Evolutionary conservation across 2,113 vertebrate genomes (phyloP).

Genomic region (Microtus pennsylvanicus): DNA sequence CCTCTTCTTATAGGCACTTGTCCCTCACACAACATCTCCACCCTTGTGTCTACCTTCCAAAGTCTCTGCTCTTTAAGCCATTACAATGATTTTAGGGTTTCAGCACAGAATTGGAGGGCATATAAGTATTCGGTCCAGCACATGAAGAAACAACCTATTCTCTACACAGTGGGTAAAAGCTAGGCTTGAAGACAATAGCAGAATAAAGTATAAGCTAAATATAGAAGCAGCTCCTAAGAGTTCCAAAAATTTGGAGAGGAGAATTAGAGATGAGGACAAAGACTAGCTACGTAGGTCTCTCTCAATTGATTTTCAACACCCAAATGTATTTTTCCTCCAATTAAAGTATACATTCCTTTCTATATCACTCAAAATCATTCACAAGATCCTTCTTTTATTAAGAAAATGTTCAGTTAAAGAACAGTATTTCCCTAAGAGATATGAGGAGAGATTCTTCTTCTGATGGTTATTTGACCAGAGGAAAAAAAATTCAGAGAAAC

Average conservation of each 20-base stretch:
- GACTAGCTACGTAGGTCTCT: background rate
- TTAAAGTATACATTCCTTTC: constrained; percentile 17
- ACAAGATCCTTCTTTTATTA: background rate
- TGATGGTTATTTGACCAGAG: background rate
- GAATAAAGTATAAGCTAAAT: background rate
- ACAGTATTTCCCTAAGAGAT: background rate
- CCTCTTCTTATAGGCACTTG: background rate
- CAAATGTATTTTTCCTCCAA: constrained; percentile 15
- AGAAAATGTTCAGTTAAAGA: background rate
- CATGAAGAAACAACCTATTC: background rate
- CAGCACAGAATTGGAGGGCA: background rate
- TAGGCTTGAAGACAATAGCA: background rate
- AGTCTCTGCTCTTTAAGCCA: background rate
- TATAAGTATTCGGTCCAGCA: background rate
- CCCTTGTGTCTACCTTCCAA: background rate
- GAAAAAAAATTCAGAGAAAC: background rate
- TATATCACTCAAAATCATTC: constrained; percentile 33
- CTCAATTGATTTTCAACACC: constrained; percentile 30
- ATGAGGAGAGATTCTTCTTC: background rate
- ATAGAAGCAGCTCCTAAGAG: background rate
- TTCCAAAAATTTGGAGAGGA: background rate
- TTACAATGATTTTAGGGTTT: background rate
- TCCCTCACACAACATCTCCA: accelerated
- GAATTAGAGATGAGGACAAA: background rate
- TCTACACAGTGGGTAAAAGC: background rate